Evolutionary conservation across 2,888 invertebrate species (phyloP).

Genomic region (Pterostichus niger): DNA sequence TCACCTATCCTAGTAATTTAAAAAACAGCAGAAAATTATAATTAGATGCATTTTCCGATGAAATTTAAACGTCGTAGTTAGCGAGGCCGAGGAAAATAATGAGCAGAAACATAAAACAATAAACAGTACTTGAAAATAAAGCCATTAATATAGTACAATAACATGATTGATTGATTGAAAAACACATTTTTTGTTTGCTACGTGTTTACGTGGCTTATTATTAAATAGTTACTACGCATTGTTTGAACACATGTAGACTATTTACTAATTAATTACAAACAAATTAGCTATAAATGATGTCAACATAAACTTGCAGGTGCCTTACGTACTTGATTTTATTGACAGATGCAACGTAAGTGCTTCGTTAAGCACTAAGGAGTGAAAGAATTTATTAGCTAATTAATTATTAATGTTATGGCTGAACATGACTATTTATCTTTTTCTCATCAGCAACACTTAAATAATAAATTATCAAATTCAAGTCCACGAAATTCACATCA

Average conservation of each 20-base stretch:
- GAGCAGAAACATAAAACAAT: background rate
- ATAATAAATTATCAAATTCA: too few relatives aligned
- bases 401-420: background rate
- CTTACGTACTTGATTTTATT: background rate
- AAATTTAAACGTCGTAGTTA: background rate
- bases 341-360: background rate
- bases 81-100: constrained; percentile 1
- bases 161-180: background rate
- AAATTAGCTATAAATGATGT: background rate
- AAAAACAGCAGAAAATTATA: constrained; percentile 14
- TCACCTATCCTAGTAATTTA: constrained; percentile 12
- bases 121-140: background rate
- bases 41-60: background rate
- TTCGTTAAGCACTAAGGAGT: background rate
- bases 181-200: background rate
- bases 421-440: too few relatives aligned
- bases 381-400: background rate
- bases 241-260: background rate
- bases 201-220: background rate
- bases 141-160: background rate
- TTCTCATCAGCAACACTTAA: too few relatives aligned
- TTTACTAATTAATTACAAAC: constrained; percentile 1
- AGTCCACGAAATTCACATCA: too few relatives aligned
- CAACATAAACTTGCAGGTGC: background rate
- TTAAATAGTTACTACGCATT: constrained; percentile 8